Conservation (phyloP, 2,888 invertebrate genomes). For the Erynnis tages region DNA sequence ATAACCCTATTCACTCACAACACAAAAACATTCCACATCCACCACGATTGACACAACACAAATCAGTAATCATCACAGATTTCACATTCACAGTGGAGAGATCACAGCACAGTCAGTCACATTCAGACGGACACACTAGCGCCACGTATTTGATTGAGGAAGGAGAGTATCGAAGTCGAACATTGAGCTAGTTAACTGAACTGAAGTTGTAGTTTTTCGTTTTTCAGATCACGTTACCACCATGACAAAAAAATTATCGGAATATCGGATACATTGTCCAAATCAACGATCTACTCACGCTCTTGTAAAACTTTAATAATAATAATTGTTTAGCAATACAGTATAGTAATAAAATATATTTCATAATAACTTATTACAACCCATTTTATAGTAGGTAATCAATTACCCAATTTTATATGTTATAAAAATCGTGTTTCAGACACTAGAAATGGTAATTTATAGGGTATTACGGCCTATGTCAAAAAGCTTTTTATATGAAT, state of each 20-base stretch:
- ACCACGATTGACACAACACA: slow-evolving; percentile 41
- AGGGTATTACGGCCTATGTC: no score
- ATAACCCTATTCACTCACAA: slow-evolving; percentile 69
- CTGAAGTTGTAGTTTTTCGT: slow-evolving; percentile 28
- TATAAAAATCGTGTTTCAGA: no score
- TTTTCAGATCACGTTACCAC: neutral
- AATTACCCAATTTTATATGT: no score
- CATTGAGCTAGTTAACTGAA: neutral
- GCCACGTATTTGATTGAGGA: slow-evolving; percentile 53
- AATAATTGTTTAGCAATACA: no score
- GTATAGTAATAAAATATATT: no score
- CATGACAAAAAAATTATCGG: neutral
- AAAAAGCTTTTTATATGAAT: no score
- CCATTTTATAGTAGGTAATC: no score
- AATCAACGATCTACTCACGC: no score
- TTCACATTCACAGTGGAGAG: neutral
- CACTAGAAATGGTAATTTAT: no score
- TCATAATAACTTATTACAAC: no score
- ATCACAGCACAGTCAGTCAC: slow-evolving; percentile 21
- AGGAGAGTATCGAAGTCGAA: no score
- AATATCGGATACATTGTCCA: slow-evolving; percentile 8
- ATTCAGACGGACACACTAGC: slow-evolving; percentile 56
- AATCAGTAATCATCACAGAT: slow-evolving; percentile 32
- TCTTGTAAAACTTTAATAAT: no score
- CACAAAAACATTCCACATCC: slow-evolving; percentile 71